phyloP scores from a whole-genome alignment of 1,140 invertebrate species.

The Gonatopus flavifemur region DNA sequence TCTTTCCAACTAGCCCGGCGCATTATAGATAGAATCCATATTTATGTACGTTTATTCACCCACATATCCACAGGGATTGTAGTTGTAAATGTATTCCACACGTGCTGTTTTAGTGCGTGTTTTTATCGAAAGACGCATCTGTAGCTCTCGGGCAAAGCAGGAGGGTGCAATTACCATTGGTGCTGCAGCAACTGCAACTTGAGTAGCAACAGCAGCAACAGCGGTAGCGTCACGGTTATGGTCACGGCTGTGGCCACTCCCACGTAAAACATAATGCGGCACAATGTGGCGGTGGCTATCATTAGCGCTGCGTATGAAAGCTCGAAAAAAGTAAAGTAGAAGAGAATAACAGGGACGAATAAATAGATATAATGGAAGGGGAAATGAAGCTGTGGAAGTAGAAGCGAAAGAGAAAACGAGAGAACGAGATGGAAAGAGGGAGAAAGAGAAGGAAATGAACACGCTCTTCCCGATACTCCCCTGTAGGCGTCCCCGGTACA shows the following conservation, averaged over 20 bases:
- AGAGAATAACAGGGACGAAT: constrained; percentile 9
- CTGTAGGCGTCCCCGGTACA: constrained; percentile 18
- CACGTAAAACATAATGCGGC: constrained; percentile 31
- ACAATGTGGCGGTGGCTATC: constrained; percentile 24
- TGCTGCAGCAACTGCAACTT: not conserved
- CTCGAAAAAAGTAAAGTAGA: constrained; percentile 23
- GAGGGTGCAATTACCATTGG: constrained; percentile 26
- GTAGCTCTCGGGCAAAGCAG: constrained; percentile 19
- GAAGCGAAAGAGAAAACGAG: not conserved
- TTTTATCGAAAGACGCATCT: constrained; percentile 9
- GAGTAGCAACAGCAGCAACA: no score
- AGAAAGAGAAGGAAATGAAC: not conserved
- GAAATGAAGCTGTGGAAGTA: not conserved
- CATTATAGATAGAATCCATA: no score
- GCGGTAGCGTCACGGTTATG: constrained; percentile 22
- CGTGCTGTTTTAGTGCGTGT: no score
- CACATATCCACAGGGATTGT: no score
- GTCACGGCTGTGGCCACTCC: constrained; percentile 29
- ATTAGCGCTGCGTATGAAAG: constrained; percentile 22
- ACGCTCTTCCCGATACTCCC: constrained; percentile 20
- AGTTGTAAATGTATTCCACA: no score
- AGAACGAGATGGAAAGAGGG: not conserved
- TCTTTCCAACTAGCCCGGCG: no score
- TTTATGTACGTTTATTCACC: no score
- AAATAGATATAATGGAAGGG: not conserved